Evolutionary conservation across 2,113 vertebrate genomes (phyloP).

Genomic region (Heterotis niloticus): DNA sequence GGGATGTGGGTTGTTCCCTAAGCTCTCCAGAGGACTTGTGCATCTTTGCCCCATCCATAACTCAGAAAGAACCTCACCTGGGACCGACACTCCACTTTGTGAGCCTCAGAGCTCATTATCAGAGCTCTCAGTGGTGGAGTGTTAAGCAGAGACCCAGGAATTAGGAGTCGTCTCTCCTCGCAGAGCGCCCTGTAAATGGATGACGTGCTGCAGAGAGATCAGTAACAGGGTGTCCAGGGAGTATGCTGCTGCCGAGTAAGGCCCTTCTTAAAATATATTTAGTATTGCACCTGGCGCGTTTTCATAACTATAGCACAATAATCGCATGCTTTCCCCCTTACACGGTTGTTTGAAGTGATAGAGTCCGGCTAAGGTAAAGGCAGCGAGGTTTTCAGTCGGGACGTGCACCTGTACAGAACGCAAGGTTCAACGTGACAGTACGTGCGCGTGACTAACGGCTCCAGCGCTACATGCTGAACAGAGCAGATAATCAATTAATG

Average conservation of each 20-base stretch:
- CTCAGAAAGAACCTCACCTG: constrained; percentile 69
- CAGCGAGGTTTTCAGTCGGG: constrained; percentile 24
- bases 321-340: constrained; percentile 39
- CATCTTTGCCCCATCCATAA: constrained; percentile 56
- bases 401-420: constrained; percentile 40
- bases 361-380: constrained; percentile 40
- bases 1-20: constrained; percentile 52
- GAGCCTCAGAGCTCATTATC: constrained; percentile 83
- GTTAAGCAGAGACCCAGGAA: constrained; percentile 81
- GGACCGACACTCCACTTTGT: constrained; percentile 73
- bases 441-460: constrained; percentile 14
- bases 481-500: no score
- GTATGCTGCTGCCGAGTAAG: constrained; percentile 60
- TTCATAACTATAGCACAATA: constrained; percentile 44
- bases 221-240: constrained; percentile 59
- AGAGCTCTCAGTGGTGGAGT: constrained; percentile 65
- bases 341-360: constrained; percentile 52
- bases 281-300: constrained; percentile 64
- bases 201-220: constrained; percentile 62
- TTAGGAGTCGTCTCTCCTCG: constrained; percentile 69
- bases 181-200: constrained; percentile 64
- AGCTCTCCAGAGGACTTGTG: constrained; percentile 51
- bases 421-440: constrained; percentile 25
- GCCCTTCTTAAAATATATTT: constrained; percentile 67
- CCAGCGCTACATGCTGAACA: neutral